Evolutionary conservation across 1,140 invertebrate species (phyloP).

Genomic region (Zaprionus inermis): DNA sequence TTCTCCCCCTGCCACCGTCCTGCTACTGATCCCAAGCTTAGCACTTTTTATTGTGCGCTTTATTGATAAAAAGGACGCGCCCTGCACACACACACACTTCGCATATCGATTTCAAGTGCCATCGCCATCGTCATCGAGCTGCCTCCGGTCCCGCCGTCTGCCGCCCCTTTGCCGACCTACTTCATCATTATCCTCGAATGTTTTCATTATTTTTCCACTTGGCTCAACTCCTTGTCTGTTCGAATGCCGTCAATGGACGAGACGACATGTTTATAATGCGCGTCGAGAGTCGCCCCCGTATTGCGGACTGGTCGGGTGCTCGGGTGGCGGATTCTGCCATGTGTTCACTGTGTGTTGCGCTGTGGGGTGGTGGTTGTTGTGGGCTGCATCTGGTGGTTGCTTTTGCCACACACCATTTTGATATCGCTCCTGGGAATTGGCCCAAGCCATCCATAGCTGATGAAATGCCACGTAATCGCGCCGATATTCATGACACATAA

Average conservation of each 20-base stretch:
- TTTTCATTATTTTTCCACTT: constrained; percentile 84
- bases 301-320: too few species aligned
- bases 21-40: constrained; percentile 47
- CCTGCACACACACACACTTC: neutral
- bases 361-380: constrained; percentile 22
- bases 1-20: too few species aligned
- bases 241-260: constrained; percentile 76
- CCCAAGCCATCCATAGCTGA: constrained; percentile 38
- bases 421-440: constrained; percentile 74
- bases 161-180: constrained; percentile 12
- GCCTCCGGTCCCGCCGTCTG: neutral
- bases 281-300: constrained; percentile 29
- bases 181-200: constrained; percentile 79
- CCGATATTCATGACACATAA: constrained; percentile 64
- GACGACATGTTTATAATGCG: constrained; percentile 53
- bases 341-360: too few species aligned
- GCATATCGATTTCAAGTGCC: constrained; percentile 59
- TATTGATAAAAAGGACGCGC: constrained; percentile 36
- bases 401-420: constrained; percentile 63
- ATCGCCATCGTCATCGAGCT: constrained; percentile 12
- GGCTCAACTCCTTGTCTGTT: constrained; percentile 83
- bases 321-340: too few species aligned
- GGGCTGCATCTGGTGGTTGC: constrained; percentile 25
- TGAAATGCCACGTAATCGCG: constrained; percentile 64
- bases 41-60: constrained; percentile 58